Evolutionary conservation across 2,797 vertebrate genomes (phyloP).

Genomic region (Tamandua tetradactyla): DNA sequence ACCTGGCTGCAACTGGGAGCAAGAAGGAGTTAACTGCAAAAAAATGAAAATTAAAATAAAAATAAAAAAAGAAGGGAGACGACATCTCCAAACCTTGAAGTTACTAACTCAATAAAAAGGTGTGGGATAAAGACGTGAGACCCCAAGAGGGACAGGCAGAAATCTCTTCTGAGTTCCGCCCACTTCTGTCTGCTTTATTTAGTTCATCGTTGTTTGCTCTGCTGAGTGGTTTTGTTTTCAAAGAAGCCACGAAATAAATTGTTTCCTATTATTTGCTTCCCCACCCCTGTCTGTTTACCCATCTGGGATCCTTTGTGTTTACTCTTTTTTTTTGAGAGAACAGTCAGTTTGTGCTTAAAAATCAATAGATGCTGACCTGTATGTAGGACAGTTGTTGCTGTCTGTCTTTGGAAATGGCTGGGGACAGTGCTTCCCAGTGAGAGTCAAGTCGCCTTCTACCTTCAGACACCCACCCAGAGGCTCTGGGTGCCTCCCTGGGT

Average conservation of each 20-base stretch:
- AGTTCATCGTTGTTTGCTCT: neutral
- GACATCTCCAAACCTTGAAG: neutral
- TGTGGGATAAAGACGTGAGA: neutral
- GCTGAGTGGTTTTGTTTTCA: neutral
- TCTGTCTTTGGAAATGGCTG: neutral
- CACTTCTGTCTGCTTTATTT: neutral
- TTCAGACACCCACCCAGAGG: neutral
- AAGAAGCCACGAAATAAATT: neutral
- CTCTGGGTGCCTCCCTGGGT: neutral
- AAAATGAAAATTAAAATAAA: neutral
- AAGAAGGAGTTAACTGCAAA: neutral
- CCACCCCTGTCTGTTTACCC: neutral
- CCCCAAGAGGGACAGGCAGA: neutral
- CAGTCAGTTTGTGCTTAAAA: neutral
- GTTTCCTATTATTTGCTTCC: neutral
- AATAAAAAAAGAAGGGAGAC: neutral
- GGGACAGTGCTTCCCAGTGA: neutral
- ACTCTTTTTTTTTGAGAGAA: neutral
- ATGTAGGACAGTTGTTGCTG: neutral
- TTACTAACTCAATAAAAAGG: neutral
- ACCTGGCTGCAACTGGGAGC: neutral
- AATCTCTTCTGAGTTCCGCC: neutral
- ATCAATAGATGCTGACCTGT: neutral
- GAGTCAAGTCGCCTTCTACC: neutral
- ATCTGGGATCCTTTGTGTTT: neutral